These are phyloP conservation scores for Prunella strophiata DNA, from an alignment of 2,797 vertebrate species.

Conservation along the genomic window DNA sequence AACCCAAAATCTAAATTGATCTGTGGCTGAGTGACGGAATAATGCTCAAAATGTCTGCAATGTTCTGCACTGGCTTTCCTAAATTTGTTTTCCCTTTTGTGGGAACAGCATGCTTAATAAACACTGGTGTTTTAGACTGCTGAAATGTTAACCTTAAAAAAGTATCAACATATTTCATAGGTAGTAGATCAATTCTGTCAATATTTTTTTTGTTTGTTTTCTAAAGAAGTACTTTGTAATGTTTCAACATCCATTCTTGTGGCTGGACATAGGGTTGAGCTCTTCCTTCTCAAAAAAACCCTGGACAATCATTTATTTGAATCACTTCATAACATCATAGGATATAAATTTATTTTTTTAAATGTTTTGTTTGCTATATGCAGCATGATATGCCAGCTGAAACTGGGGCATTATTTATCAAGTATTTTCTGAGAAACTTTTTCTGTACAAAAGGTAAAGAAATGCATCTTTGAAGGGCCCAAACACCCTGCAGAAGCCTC, in stretches of 20 bases:
- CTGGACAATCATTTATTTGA: not conserved
- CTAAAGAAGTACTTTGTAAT: not conserved
- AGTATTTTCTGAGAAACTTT: not conserved
- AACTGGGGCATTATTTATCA: not conserved
- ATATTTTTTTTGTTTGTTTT: not conserved
- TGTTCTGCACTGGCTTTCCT: not conserved
- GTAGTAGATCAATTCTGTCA: not conserved
- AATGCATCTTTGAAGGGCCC: not conserved
- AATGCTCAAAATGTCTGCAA: not conserved
- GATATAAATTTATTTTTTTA: not conserved
- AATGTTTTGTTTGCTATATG: not conserved
- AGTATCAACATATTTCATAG: not conserved
- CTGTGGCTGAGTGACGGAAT: not conserved
- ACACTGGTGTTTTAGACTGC: not conserved
- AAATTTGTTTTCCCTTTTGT: conserved; percentile 19
- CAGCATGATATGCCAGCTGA: not conserved
- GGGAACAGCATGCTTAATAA: not conserved
- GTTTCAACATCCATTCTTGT: not conserved
- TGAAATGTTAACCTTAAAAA: conserved; percentile 6
- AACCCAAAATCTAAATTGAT: not conserved
- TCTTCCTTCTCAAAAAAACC: not conserved
- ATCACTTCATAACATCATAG: not conserved
- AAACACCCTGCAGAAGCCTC: not conserved
- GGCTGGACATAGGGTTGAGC: not conserved
- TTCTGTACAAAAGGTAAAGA: not conserved